Evolutionary conservation across 2,113 vertebrate genomes (phyloP).

Genomic region (Hippoglossus stenolepis): DNA sequence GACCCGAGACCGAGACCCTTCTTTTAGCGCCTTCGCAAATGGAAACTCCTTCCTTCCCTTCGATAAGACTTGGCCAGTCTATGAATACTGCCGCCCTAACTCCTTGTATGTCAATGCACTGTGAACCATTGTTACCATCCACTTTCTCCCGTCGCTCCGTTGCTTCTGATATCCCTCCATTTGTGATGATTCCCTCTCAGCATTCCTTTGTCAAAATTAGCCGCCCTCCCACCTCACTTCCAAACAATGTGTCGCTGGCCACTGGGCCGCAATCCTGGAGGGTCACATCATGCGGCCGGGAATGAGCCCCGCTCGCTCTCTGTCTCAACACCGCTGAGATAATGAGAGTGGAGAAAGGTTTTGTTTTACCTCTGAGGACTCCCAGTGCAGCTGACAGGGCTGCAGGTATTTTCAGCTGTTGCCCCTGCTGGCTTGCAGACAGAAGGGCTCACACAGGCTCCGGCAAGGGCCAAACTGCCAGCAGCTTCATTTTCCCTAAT

Average conservation of each 20-base stretch:
- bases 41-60: background rate
- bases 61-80: conserved; percentile 14
- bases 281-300: conserved; percentile 66
- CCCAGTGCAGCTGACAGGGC: conserved; percentile 67
- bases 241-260: conserved; percentile 66
- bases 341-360: conserved; percentile 76
- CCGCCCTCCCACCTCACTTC: conserved; percentile 49
- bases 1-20: background rate
- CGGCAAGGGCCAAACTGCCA: conserved; percentile 54
- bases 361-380: conserved; percentile 79
- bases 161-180: conserved; percentile 30
- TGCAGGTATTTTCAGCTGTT: conserved; percentile 86
- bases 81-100: conserved; percentile 40
- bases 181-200: conserved; percentile 53
- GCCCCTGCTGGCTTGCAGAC: conserved; percentile 71
- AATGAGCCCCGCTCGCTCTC: conserved; percentile 38
- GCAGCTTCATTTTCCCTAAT: conserved; percentile 63
- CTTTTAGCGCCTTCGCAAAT: background rate
- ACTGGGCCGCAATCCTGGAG: conserved; percentile 58
- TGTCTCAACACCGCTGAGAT: conserved; percentile 67
- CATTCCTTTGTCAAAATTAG: conserved; percentile 70
- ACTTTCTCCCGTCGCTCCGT: conserved; percentile 19
- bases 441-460: conserved; percentile 73
- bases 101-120: conserved; percentile 8
- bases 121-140: conserved; percentile 15